phyloP scores from a whole-genome alignment of 2,797 vertebrate species.

The Rhynchonycteris naso region DNA sequence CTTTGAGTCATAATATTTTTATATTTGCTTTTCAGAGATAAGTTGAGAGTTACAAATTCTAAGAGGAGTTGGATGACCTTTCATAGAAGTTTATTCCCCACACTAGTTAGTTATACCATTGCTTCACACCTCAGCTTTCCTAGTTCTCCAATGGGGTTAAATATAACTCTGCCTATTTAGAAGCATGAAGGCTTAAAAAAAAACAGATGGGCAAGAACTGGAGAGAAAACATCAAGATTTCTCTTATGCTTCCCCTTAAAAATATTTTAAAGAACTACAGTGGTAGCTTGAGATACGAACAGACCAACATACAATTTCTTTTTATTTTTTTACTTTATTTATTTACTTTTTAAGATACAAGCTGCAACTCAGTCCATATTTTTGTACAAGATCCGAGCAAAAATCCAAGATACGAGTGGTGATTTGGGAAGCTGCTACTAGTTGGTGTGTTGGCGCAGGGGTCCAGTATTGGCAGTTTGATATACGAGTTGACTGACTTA shows the following conservation, averaged over 20 bases:
- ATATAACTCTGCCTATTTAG: slow-evolving; percentile 10
- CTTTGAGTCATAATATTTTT: not conserved
- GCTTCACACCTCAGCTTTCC: not conserved
- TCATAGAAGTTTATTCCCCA: not conserved
- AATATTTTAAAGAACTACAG: slow-evolving; percentile 24
- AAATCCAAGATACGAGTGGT: no score
- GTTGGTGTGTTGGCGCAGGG: no score
- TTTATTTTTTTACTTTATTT: no score
- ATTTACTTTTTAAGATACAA: no score
- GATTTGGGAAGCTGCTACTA: no score
- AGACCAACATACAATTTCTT: no score
- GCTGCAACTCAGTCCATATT: no score
- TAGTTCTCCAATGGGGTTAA: not conserved
- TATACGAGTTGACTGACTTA: no score
- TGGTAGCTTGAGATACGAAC: no score
- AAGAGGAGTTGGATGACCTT: not conserved
- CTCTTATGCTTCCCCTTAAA: not conserved
- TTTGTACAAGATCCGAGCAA: no score
- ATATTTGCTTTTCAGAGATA: slow-evolving; percentile 19
- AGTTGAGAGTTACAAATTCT: slow-evolving; percentile 14
- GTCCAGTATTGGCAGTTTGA: no score
- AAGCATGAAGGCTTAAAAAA: not conserved
- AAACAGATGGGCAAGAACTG: not conserved
- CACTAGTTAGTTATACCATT: not conserved
- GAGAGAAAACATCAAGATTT: not conserved